Conservation (phyloP, 2,888 invertebrate species). For the Flabesymbios commensalis region DNA sequence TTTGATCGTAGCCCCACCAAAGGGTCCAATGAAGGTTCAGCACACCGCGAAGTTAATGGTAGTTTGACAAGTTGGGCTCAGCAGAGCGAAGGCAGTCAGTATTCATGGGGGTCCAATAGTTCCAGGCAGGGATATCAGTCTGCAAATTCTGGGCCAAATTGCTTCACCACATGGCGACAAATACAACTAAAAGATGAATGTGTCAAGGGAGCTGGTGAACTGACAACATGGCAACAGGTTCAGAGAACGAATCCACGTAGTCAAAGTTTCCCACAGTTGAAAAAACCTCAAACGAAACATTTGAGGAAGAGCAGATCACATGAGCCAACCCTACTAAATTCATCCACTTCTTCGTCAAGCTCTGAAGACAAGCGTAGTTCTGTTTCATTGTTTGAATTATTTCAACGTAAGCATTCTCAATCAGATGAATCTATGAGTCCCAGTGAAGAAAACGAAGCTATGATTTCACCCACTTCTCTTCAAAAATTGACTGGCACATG, state of each 20-base stretch:
- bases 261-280: conserved; percentile 19
- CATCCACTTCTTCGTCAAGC: background rate
- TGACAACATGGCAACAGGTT: conserved; percentile 17
- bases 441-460: conserved; percentile 9
- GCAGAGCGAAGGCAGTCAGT: background rate
- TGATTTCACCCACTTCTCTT: conserved; percentile 20
- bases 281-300: too few species aligned
- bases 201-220: too few species aligned
- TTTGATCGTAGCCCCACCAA: conserved; percentile 31
- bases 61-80: conserved; percentile 7
- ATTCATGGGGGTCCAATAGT: too few species aligned
- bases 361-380: conserved; percentile 1
- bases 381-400: conserved; percentile 23
- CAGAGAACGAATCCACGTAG: conserved; percentile 10
- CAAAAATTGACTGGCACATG: conserved; percentile 22
- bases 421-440: background rate
- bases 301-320: too few species aligned
- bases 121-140: too few species aligned
- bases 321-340: too few species aligned
- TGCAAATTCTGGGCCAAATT: too few species aligned
- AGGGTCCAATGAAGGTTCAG: conserved; percentile 10
- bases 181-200: too few species aligned
- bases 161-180: conserved; percentile 25
- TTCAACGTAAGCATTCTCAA: conserved; percentile 18
- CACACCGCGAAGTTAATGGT: background rate